Conservation (phyloP, 2,888 invertebrate genomes). For the Pogonocherus hispidulus region DNA sequence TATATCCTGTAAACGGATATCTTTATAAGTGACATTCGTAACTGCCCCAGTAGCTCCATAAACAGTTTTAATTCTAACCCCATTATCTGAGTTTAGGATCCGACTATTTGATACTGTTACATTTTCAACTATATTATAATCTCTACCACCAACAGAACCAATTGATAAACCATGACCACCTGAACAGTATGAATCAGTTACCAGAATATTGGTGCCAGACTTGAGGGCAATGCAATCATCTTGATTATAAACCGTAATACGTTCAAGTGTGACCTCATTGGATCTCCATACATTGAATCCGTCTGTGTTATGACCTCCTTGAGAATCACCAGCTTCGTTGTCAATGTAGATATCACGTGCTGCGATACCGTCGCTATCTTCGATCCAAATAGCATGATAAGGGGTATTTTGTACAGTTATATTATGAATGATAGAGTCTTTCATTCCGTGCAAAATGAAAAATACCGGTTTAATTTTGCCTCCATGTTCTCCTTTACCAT, state of each 20-base stretch:
- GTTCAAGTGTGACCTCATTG: not conserved
- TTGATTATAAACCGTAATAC: not conserved
- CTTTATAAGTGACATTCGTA: not conserved
- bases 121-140: conserved; percentile 2
- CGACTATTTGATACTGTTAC: not conserved
- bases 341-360: not conserved
- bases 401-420: not conserved
- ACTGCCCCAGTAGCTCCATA: not conserved
- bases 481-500: not conserved
- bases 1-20: not conserved
- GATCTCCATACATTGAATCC: not conserved
- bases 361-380: not conserved
- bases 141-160: not conserved
- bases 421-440: not conserved
- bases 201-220: not conserved
- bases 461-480: not conserved
- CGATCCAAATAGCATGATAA: not conserved
- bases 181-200: not conserved
- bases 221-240: not conserved
- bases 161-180: not conserved
- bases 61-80: not conserved
- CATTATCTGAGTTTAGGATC: not conserved
- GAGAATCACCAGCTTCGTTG: not conserved
- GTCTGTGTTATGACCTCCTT: not conserved
- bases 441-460: not conserved